Evolutionary conservation across 2,797 vertebrate genomes (phyloP).

Genomic region (Enteromius unitaeniatus): DNA sequence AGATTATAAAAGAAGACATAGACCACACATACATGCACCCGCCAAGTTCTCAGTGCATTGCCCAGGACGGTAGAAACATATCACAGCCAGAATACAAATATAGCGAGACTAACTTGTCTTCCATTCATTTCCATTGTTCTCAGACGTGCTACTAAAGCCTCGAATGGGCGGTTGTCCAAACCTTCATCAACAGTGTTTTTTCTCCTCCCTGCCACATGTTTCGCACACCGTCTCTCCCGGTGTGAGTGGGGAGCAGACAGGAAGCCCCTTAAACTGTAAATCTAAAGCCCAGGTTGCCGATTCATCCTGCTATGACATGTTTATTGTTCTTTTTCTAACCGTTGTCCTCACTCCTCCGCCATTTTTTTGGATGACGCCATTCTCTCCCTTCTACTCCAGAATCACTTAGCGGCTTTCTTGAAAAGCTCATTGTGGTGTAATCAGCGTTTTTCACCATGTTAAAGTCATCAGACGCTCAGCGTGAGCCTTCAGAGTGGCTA

Average conservation of each 20-base stretch:
- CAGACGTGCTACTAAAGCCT: conserved; percentile 42
- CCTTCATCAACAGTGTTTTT: conserved; percentile 58
- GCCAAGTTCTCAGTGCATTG: neutral
- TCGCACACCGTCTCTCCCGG: conserved; percentile 48
- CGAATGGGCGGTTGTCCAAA: conserved; percentile 18
- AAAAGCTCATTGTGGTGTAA: conserved; percentile 27
- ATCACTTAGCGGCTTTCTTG: conserved; percentile 37
- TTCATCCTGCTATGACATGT: conserved; percentile 69
- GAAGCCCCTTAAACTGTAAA: conserved; percentile 68
- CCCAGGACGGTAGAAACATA: conserved; percentile 24
- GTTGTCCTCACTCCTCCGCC: conserved; percentile 51
- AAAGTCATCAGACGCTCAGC: conserved; percentile 49
- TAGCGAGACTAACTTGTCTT: conserved; percentile 51
- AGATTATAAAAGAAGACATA: conserved; percentile 25
- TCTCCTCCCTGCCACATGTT: conserved; percentile 66
- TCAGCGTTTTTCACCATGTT: conserved; percentile 39
- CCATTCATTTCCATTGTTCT: conserved; percentile 54
- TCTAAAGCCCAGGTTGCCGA: conserved; percentile 62
- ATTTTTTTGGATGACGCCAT: conserved; percentile 47
- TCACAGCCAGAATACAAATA: conserved; percentile 56
- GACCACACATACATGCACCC: conserved; percentile 30
- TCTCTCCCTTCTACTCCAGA: conserved; percentile 34
- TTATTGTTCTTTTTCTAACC: conserved; percentile 67
- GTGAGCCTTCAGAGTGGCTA: conserved; percentile 52
- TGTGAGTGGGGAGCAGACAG: conserved; percentile 62